Evolutionary conservation across 30 jellyfish, hydroid and myxozoan genomes (phyloP), one percentile per base, ranked within the genome.

Genomic region (Aurelia aurita complex sp. Pacific): DNA sequence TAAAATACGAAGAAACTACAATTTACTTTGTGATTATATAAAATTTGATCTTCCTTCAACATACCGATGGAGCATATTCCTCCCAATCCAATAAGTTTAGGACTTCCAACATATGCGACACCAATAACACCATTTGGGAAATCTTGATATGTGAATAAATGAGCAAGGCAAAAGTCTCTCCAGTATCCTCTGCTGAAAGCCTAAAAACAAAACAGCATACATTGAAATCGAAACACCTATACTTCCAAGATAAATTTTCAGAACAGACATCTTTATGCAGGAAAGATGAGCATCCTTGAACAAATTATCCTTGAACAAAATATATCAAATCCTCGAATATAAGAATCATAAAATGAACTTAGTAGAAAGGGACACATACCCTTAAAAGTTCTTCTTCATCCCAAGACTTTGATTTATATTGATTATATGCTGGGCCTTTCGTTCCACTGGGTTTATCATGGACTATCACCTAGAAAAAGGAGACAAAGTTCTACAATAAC

Each of bases 91-190:
- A 57, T 74, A 19, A 23, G 59, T 71, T 74, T 72, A 10, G 95
- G 43, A 38, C 79, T 92, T 9, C 89, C 98, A 64, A 92, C 98
- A 92, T 92, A 92, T 14, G 97, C 98, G 36, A 92, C 85, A 34
- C 98, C 98, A 75, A 92, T 92, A 15, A 92, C 97, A 17, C 98
- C 98, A 5, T 81, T 51, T 16, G 90, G 92, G 72, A 92, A 92
- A 77, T 92, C 98, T 59, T 87, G 98, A 67, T 92, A 88, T 2
- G 98, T 92, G 82, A 92, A 92, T 10, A 92, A 83, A 69, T 92
- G 98, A 9, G 97, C 97, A 12, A 92, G 90, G 52, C 98, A 92
- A 65, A 85, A 64, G 34, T 57, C 91, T 43, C 46, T 77, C 97
- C 97, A 92, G 50, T 74, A 70, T 3, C 90, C 87, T 50, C 76